phyloP scores from a whole-genome alignment of 1,140 invertebrate species.

The Berghia stephanieae region DNA sequence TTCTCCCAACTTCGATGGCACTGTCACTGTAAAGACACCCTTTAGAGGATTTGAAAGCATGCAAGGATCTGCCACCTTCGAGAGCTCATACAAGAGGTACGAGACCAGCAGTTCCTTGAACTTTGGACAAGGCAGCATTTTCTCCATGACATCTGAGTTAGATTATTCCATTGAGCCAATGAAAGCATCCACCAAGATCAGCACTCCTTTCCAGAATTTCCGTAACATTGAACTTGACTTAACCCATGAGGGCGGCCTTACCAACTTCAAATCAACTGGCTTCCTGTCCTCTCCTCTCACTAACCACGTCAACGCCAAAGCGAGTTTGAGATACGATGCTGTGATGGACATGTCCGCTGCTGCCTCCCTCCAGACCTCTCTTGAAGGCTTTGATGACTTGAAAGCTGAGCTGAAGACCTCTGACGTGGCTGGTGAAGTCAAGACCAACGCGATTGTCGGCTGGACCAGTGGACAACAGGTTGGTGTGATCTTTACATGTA shows the following conservation, averaged over 20 bases:
- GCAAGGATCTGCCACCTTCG: background rate
- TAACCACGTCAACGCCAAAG: slow-evolving; percentile 25
- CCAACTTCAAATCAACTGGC: slow-evolving; percentile 30
- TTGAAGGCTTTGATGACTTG: slow-evolving; percentile 31
- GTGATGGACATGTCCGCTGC: slow-evolving; percentile 27
- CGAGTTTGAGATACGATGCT: slow-evolving; percentile 21
- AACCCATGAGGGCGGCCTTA: slow-evolving; percentile 36
- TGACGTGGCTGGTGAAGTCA: slow-evolving; percentile 27
- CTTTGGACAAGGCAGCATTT: background rate
- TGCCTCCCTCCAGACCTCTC: slow-evolving; percentile 18
- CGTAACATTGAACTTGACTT: slow-evolving; percentile 34
- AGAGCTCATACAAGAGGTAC: slow-evolving; percentile 10
- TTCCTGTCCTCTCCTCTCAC: slow-evolving; percentile 32
- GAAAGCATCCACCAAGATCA: slow-evolving; percentile 34
- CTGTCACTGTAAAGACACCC: slow-evolving; percentile 23
- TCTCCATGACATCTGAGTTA: background rate
- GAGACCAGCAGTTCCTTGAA: background rate
- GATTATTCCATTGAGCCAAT: slow-evolving; percentile 23
- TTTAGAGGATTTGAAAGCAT: slow-evolving; percentile 24
- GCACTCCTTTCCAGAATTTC: slow-evolving; percentile 41
- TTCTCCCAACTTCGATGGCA: slow-evolving; percentile 11
- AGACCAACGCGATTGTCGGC: slow-evolving; percentile 31
- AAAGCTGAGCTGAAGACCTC: slow-evolving; percentile 27
- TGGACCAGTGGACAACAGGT: slow-evolving; percentile 35
- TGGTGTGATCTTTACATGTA: no score